A percentile compares a stretch with the other conserved stretches of the same genome.
Conservation (phyloP, 2,888 invertebrate genomes). For the Sinelater perroti region DNA sequence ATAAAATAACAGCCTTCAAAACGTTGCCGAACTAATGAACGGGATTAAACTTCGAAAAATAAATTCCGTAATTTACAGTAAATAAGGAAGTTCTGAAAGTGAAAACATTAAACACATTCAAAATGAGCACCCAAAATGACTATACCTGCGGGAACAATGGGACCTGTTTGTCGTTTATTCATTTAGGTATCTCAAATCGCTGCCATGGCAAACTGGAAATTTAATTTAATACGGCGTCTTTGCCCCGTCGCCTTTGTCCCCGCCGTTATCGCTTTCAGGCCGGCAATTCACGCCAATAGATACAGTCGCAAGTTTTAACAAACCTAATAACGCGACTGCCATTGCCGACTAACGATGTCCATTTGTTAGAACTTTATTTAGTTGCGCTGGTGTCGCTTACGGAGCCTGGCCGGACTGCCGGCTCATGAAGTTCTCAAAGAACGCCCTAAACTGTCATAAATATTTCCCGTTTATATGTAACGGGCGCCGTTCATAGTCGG, state of each 20-base stretch:
- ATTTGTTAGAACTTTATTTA: constrained; percentile 48
- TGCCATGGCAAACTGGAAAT: constrained; percentile 21
- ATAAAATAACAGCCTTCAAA: too few species aligned
- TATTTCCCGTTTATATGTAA: constrained; percentile 27
- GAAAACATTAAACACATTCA: too few species aligned
- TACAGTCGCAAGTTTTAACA: constrained; percentile 45
- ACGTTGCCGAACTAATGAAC: too few species aligned
- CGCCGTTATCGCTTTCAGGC: constrained; percentile 25
- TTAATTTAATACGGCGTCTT: constrained; percentile 25
- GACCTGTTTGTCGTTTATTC: constrained; percentile 11
- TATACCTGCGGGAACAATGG: too few species aligned
- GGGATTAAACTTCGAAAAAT: too few species aligned
- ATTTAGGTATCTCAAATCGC: constrained; percentile 18
- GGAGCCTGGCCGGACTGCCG: constrained; percentile 17
- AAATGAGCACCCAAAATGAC: too few species aligned
- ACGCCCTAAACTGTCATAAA: constrained; percentile 26
- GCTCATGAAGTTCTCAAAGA: constrained; percentile 22
- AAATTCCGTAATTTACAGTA: too few species aligned
- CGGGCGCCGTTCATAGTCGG: constrained; percentile 27
- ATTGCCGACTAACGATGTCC: constrained; percentile 47
- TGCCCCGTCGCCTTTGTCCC: constrained; percentile 18
- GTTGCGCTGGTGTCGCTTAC: constrained; percentile 39
- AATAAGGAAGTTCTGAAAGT: too few species aligned
- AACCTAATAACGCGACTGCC: constrained; percentile 47
- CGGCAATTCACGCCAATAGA: constrained; percentile 41